Evolutionary conservation across 2,113 vertebrate genomes (phyloP).

Genomic region (Oriolus oriolus): DNA sequence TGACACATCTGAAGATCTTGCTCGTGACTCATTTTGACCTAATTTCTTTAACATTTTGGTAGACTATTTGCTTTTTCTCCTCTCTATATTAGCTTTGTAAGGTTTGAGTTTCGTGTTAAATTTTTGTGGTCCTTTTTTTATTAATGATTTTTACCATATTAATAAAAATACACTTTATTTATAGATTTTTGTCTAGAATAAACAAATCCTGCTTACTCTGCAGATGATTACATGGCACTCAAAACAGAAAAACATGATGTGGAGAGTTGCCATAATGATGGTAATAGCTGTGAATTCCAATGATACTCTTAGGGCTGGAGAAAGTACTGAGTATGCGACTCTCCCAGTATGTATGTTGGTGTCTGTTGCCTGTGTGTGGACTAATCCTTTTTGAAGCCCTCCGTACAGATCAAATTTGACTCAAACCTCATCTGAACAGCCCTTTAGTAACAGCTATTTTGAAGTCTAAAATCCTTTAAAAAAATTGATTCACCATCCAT

Average conservation of each 20-base stretch:
- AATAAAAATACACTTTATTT: background rate
- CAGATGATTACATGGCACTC: background rate
- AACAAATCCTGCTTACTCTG: background rate
- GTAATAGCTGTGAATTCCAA: background rate
- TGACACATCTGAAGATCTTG: background rate
- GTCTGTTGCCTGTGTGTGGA: background rate
- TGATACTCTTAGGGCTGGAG: background rate
- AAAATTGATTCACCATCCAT: background rate
- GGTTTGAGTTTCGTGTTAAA: background rate
- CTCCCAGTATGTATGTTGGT: background rate
- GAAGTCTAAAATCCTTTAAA: background rate
- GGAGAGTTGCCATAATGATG: background rate
- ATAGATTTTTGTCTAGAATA: background rate
- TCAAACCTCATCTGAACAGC: background rate
- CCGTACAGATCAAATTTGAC: background rate
- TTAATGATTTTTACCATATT: background rate
- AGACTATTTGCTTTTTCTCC: background rate
- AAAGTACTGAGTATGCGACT: background rate
- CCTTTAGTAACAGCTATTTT: background rate
- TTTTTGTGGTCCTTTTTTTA: background rate
- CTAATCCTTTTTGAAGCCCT: background rate
- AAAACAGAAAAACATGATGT: background rate
- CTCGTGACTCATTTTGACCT: background rate
- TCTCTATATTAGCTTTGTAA: background rate
- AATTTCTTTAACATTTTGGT: background rate